Conservation (phyloP, 2,113 vertebrate genomes). For the Macrotus californicus region DNA sequence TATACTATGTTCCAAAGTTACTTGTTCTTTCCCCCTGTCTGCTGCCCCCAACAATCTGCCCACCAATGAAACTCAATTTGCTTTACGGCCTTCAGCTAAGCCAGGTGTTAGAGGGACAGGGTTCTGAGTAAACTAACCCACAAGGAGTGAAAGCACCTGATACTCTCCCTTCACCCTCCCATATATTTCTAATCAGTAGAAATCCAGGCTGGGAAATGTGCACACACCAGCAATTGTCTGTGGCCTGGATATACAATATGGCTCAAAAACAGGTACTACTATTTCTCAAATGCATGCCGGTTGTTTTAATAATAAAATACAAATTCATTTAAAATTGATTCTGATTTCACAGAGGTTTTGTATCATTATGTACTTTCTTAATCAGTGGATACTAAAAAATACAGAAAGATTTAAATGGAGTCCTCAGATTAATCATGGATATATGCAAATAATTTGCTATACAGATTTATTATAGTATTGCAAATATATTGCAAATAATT, state of each 20-base stretch:
- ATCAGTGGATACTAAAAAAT: not conserved
- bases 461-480: not conserved
- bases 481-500: not conserved
- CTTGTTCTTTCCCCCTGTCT: not conserved
- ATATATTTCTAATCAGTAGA: not conserved
- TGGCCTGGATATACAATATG: not conserved
- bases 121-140: not conserved
- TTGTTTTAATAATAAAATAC: not conserved
- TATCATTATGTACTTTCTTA: not conserved
- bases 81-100: not conserved
- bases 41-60: fast-evolving
- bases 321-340: not conserved
- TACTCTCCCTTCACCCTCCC: not conserved
- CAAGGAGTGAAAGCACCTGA: not conserved
- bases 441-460: not conserved
- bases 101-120: not conserved
- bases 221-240: too few relatives aligned
- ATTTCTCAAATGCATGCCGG: not conserved
- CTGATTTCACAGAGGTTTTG: not conserved
- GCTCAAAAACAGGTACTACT: not conserved
- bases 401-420: not conserved
- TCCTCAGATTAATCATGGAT: not conserved
- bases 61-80: not conserved
- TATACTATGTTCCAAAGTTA: fast-evolving
- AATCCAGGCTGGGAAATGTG: not conserved